Base-by-base conservation (phyloP, 2,888 invertebrate genomes). In the Pristionchus entomophagus region DNA sequence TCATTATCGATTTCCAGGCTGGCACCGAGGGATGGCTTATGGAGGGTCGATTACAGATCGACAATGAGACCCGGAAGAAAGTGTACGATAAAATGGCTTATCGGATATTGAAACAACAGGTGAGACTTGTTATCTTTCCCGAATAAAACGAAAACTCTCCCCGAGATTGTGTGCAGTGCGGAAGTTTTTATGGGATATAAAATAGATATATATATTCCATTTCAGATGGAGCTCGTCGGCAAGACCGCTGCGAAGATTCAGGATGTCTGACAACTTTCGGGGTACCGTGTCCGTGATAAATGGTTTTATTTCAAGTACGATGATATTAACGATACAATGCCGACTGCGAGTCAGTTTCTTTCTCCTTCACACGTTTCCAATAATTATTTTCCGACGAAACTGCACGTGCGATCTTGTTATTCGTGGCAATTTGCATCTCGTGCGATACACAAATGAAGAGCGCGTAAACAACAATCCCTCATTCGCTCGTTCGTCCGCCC, bases 21-120 rank as follows among this genome's bases (percentile, higher is more conserved):
- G 69, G 69, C 38, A 69, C 69, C 1, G 69, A 69, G 10, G 69
- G 69, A 6, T 69, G 69, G 69, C 38, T 69, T 22, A 38, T 69
- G 69, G 69, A 69, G n/a, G 69, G 69, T 4, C 69, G 69, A 41
- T 38, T 69, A 19, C 69, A 69, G n/a, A 69, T 69, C n/a, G 69
- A 69, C 22, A 69, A 69, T 69, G 69, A 35, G 2, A 69, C 69
- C 5, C 12, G 69, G 19, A 38, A 38, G 10, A 69, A 22, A 19
- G 29, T 69, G 12, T 69, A 69, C 38, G 69, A 69, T 38, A 69
- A 69, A 38, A 69, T 69, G 69, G 69, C 69, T 6, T 38, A 69
- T 22, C 19, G n/a, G n/a, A 29, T 69, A 6, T 69, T 69, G 38
- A 69, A 69, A 22, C 35, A 69, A 10, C 69, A 62, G 62, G 62